These are phyloP conservation scores for Scaptomyza reducta DNA, from an alignment of 2,888 invertebrate species.

Conservation along the genomic window DNA sequence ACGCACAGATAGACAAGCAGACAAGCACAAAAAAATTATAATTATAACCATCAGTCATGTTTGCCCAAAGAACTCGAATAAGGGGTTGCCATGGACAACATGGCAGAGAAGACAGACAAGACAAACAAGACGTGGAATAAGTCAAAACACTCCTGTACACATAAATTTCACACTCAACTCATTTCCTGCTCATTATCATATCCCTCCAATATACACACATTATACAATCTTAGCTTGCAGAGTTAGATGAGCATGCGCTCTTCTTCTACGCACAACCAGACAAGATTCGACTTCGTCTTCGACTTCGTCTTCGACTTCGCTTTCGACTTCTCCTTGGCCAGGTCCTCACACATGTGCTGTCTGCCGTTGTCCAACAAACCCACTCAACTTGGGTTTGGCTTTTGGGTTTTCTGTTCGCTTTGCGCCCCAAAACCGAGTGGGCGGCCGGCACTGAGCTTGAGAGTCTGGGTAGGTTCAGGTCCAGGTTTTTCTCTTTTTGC, in stretches of 20 bases:
- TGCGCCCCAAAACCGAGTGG: conserved; percentile 53
- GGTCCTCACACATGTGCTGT: conserved; percentile 6
- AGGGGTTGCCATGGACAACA: conserved; percentile 27
- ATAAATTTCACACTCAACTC: conserved; percentile 79
- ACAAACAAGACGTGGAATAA: conserved; percentile 18
- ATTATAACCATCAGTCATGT: conserved; percentile 71
- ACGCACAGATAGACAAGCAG: conserved; percentile 5
- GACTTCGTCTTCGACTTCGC: not conserved
- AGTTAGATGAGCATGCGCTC: conserved; percentile 62
- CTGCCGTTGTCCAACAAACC: conserved; percentile 64
- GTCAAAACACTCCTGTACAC: conserved; percentile 69
- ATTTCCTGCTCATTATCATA: conserved; percentile 78
- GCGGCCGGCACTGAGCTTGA: conserved; percentile 44
- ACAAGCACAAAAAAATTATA: conserved; percentile 53
- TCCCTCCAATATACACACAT: conserved; percentile 43
- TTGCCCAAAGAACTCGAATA: conserved; percentile 29
- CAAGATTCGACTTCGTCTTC: not conserved
- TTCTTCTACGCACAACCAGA: conserved; percentile 35
- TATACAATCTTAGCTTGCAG: conserved; percentile 38
- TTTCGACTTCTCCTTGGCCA: not conserved
- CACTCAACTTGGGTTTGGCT: conserved; percentile 71
- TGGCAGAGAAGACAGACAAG: not conserved
- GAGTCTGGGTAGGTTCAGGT: conserved; percentile 29
- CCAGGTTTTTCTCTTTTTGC: conserved; percentile 17
- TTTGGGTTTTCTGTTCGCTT: conserved; percentile 17